Percentiles rank a stretch among this genome's conserved stretches.
phyloP scores from a whole-genome alignment of 2,888 invertebrate genomes.

The Anarsia innoxiella region DNA sequence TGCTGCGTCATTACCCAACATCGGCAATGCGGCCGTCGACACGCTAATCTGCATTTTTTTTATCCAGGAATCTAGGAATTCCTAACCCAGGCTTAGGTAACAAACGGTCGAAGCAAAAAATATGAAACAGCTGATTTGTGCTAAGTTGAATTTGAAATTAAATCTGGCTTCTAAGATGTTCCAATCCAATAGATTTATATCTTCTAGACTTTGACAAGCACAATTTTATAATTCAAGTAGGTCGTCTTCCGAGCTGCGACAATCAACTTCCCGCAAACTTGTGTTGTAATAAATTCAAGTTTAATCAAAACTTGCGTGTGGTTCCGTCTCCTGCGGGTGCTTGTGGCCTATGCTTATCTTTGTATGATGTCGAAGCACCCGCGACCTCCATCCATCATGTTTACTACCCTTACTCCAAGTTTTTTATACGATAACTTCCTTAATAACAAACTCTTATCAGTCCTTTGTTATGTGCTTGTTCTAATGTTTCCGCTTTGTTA shows the following conservation, averaged over 20 bases:
- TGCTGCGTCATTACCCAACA: constrained; percentile 40
- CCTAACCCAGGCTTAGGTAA: no score
- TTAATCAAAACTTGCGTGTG: constrained; percentile 10
- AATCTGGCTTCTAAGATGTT: no score
- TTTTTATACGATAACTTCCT: constrained; percentile 8
- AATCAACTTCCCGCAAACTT: not conserved
- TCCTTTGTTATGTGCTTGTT: no score
- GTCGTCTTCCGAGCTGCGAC: no score
- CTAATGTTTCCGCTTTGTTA: no score
- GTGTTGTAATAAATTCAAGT: constrained; percentile 7
- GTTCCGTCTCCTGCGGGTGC: constrained; percentile 3
- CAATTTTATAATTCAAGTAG: no score
- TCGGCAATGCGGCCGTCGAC: constrained; percentile 53
- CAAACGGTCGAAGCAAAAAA: no score
- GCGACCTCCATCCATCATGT: constrained; percentile 6
- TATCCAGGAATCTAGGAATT: no score
- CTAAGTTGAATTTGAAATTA: no score
- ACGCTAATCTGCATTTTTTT: constrained; percentile 46
- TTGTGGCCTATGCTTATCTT: not conserved
- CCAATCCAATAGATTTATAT: no score
- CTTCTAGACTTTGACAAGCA: no score
- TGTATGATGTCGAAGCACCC: not conserved
- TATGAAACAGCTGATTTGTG: no score
- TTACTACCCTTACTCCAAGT: not conserved
- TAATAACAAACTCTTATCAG: constrained; percentile 4